Conservation (phyloP, 2,888 invertebrate species). For the Tupiocoris notatus region DNA sequence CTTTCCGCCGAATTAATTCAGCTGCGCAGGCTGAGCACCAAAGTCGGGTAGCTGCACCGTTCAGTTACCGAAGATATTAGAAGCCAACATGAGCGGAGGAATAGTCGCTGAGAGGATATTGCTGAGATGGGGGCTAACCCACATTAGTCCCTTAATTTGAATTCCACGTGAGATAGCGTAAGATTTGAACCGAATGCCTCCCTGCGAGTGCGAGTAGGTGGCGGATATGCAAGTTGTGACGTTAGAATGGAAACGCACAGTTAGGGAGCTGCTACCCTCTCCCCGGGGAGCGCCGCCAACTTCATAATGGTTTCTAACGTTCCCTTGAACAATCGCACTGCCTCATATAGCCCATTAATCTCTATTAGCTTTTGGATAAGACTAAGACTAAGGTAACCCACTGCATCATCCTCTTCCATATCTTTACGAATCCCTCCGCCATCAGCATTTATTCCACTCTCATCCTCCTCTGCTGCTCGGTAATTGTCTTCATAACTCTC, state of each 20-base stretch:
- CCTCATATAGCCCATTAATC: constrained; percentile 40
- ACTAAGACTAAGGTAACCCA: no score
- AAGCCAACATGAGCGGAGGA: not conserved
- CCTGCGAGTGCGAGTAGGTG: no score
- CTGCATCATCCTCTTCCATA: not conserved
- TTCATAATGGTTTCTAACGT: constrained; percentile 40
- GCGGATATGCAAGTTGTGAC: constrained; percentile 18
- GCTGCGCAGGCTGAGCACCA: not conserved
- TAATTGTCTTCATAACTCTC: not conserved
- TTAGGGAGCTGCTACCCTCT: not conserved
- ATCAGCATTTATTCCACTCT: no score
- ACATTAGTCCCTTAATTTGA: constrained; percentile 37
- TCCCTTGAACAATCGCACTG: constrained; percentile 29
- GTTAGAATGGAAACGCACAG: constrained; percentile 10
- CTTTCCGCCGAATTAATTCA: not conserved
- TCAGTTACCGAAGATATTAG: not conserved
- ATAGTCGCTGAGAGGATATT: not conserved
- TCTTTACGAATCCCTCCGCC: not conserved
- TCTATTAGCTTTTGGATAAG: constrained; percentile 20
- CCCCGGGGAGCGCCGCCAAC: constrained; percentile 25
- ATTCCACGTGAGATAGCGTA: constrained; percentile 42
- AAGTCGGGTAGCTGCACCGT: not conserved
- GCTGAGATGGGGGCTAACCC: not conserved
- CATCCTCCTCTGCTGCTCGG: not conserved
- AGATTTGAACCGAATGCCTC: constrained; percentile 22